Evolutionary conservation across 2,888 invertebrate species (phyloP).

Genomic region (Sinhomidia bicolor): DNA sequence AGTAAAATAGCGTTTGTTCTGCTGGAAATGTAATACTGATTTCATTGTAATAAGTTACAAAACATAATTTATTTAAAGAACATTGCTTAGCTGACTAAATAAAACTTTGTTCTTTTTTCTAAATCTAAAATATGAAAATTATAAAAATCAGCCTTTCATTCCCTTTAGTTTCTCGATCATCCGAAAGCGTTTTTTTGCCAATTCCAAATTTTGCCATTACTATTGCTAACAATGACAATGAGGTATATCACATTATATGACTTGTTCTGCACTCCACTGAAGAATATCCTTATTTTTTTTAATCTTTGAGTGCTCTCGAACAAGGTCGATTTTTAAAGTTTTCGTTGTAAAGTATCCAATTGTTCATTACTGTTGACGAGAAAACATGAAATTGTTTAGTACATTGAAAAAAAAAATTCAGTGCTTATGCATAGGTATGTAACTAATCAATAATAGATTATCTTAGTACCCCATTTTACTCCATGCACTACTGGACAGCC

Average conservation of each 20-base stretch:
- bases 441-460: not conserved
- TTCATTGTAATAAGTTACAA: not conserved
- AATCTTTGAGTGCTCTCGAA: not conserved
- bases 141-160: conserved; percentile 24
- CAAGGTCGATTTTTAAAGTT: conserved; percentile 55
- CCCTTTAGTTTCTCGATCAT: not conserved
- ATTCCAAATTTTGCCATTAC: no score
- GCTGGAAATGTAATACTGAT: conserved; percentile 7
- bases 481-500: conserved; percentile 75
- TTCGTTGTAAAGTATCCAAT: conserved; percentile 66
- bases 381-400: not conserved
- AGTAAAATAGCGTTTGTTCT: no score
- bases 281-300: not conserved
- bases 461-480: conserved; percentile 70
- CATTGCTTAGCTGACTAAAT: conserved; percentile 19
- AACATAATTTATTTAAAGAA: not conserved
- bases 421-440: no score
- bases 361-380: conserved; percentile 65
- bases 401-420: no score
- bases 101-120: conserved; percentile 19
- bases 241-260: not conserved
- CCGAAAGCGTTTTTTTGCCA: not conserved
- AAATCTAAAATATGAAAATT: no score
- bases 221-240: no score
- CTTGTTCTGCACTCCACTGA: not conserved